These are phyloP conservation scores for Menidia beryllina DNA, from an alignment of 2,113 vertebrate species.

Conservation along the genomic window DNA sequence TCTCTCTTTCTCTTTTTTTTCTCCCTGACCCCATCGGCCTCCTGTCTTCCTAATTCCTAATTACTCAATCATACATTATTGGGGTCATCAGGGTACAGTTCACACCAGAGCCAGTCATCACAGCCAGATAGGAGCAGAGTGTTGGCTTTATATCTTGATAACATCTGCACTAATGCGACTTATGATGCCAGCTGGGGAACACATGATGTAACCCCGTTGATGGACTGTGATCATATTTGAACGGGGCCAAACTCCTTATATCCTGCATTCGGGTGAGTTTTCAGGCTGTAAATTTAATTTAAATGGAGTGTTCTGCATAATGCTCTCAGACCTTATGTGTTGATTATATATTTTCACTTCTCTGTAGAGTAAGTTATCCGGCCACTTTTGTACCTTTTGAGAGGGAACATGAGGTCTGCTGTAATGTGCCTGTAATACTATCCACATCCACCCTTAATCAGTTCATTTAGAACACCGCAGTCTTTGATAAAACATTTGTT, in stretches of 20 bases:
- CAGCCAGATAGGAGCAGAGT: constrained; percentile 31
- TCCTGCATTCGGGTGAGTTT: background rate
- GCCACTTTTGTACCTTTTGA: background rate
- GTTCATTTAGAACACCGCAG: background rate
- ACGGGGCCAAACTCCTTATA: background rate
- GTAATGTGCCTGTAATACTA: background rate
- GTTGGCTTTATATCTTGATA: constrained; percentile 33
- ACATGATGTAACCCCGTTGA: constrained; percentile 3
- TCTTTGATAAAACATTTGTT: background rate
- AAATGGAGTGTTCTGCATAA: background rate
- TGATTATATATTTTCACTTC: background rate
- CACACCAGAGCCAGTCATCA: constrained; percentile 46
- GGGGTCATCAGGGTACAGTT: constrained; percentile 37
- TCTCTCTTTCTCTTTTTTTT: background rate
- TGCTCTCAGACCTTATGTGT: background rate
- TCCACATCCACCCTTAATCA: background rate
- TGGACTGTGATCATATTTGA: no score
- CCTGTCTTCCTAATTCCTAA: constrained; percentile 45
- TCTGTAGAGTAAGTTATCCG: background rate
- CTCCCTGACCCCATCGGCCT: constrained; percentile 27
- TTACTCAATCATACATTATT: constrained; percentile 28
- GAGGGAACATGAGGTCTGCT: background rate
- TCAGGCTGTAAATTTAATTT: background rate
- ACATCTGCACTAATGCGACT: constrained; percentile 31
- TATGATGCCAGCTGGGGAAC: constrained; percentile 22